Conservation (phyloP, 2,888 invertebrate genomes). For the Corbicula japonica region DNA sequence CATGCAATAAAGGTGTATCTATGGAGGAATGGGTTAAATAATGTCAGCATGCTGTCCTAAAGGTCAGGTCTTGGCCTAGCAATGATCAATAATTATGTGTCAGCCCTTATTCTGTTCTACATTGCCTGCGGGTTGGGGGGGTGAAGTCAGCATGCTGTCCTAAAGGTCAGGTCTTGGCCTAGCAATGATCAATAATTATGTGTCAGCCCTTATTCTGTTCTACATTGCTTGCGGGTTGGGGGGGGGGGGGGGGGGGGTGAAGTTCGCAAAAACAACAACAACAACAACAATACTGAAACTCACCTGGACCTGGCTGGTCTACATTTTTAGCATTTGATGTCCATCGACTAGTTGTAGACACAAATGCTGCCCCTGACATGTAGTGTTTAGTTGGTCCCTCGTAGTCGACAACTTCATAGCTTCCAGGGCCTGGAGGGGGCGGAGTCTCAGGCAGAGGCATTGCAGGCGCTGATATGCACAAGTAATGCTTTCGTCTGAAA, state of each 20-base stretch:
- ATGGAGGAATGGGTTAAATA: too few species aligned
- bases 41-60: too few species aligned
- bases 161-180: too few species aligned
- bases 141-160: too few species aligned
- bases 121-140: neutral
- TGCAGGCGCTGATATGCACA: conserved; percentile 86
- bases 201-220: neutral
- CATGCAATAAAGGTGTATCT: too few species aligned
- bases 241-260: neutral
- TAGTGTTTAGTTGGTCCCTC: conserved; percentile 84
- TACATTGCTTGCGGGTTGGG: neutral
- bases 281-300: neutral
- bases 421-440: conserved; percentile 84
- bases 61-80: too few species aligned
- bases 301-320: conserved; percentile 84
- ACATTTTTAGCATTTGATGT: conserved; percentile 61
- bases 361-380: conserved; percentile 86
- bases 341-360: conserved; percentile 85
- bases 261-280: neutral
- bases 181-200: too few species aligned
- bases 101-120: neutral
- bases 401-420: conserved; percentile 83
- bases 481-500: conserved; percentile 85
- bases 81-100: too few species aligned
- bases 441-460: conserved; percentile 84